These are phyloP conservation scores for Cybosia mesomella DNA, from an alignment of 2,888 invertebrate species.

Conservation along the genomic window DNA sequence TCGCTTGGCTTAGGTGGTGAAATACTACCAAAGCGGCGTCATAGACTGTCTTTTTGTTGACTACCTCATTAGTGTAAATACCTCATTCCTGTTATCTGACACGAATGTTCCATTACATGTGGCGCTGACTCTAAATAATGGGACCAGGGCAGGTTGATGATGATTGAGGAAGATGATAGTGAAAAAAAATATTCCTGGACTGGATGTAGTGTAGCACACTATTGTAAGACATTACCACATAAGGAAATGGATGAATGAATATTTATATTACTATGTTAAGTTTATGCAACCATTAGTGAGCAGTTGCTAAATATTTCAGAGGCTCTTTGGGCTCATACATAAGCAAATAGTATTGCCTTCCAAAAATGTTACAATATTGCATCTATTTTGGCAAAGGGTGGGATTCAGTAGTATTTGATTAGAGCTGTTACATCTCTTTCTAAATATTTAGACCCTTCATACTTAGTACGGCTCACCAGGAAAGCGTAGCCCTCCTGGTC, in stretches of 20 bases:
- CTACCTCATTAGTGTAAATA: not conserved
- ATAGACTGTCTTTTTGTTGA: not conserved
- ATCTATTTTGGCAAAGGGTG: not conserved
- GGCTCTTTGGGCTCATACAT: constrained; percentile 13
- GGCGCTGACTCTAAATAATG: too few species aligned
- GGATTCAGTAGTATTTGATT: not conserved
- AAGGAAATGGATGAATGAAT: constrained; percentile 32
- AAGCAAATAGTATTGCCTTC: not conserved
- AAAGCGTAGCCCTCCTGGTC: not conserved
- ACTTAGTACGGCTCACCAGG: not conserved
- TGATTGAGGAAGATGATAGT: too few species aligned
- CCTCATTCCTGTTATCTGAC: too few species aligned
- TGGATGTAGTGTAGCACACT: not conserved
- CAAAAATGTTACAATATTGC: not conserved
- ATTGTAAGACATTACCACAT: constrained; percentile 14
- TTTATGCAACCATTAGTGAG: constrained; percentile 30
- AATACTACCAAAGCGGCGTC: not conserved
- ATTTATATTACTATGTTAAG: constrained; percentile 36
- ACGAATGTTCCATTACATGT: too few species aligned
- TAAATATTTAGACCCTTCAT: not conserved
- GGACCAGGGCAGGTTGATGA: too few species aligned
- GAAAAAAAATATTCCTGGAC: not conserved
- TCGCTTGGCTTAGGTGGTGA: not conserved
- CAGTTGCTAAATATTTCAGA: not conserved
- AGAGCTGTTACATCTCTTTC: not conserved